These are phyloP conservation scores for Chelonus formosanus DNA, from an alignment of 2,888 invertebrate genomes.

Conservation along the genomic window DNA sequence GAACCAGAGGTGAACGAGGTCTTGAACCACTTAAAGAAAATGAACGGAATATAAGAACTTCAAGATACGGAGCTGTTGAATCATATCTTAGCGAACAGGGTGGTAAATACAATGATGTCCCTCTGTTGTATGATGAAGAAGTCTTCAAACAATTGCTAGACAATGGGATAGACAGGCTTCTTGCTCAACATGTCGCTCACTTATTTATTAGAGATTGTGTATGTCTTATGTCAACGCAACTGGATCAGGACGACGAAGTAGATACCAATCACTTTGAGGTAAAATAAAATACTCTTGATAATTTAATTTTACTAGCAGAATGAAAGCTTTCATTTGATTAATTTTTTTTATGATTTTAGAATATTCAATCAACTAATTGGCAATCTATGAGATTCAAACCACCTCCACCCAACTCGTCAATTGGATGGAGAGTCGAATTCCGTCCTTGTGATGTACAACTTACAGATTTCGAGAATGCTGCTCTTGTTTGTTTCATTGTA, in stretches of 20 bases:
- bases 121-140: slow-evolving; percentile 83
- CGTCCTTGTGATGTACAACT: slow-evolving; percentile 98
- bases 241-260: slow-evolving; percentile 90
- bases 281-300: slow-evolving; percentile 32
- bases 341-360: slow-evolving; percentile 68
- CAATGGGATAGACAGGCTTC: slow-evolving; percentile 89
- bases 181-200: slow-evolving; percentile 97
- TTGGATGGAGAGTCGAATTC: slow-evolving; percentile 99
- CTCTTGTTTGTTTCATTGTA: slow-evolving; percentile 97
- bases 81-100: slow-evolving; percentile 92
- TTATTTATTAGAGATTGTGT: slow-evolving; percentile 97
- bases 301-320: too few relatives aligned
- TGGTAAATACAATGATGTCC: slow-evolving; percentile 93
- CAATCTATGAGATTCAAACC: slow-evolving; percentile 99
- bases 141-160: slow-evolving; percentile 84
- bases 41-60: slow-evolving; percentile 89
- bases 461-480: slow-evolving; percentile 99
- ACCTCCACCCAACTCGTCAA: slow-evolving; percentile 93
- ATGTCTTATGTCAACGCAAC: slow-evolving; percentile 92
- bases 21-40: slow-evolving; percentile 75
- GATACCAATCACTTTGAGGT: slow-evolving; percentile 99
- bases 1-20: slow-evolving; percentile 92
- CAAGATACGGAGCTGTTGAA: slow-evolving; percentile 97
- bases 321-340: slow-evolving; percentile 4
- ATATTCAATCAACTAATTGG: slow-evolving; percentile 99